Conservation (phyloP, 2,888 invertebrate genomes). For the Falcaria lacertinaria region DNA sequence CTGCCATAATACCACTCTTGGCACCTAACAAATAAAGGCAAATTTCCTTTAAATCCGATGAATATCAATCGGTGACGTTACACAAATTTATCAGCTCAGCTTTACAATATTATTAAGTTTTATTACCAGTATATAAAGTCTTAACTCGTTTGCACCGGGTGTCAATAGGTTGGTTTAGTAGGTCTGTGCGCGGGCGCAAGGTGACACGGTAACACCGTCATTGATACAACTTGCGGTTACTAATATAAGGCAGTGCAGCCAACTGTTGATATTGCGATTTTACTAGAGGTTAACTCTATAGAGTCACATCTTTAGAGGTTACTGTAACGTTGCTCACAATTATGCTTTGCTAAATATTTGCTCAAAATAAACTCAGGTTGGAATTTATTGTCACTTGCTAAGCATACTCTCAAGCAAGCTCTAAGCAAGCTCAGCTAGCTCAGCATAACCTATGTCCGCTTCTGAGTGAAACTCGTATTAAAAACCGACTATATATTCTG, state of each 20-base stretch:
- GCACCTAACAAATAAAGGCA: neutral
- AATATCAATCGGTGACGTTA: neutral
- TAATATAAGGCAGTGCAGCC: neutral
- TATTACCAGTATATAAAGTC: neutral
- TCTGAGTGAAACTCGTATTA: too few relatives aligned
- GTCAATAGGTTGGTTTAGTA: conserved; percentile 12
- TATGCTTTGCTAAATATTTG: too few relatives aligned
- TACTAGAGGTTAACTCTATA: too few relatives aligned
- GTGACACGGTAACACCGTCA: conserved; percentile 49
- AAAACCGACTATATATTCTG: too few relatives aligned
- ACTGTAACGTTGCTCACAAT: too few relatives aligned
- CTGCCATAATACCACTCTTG: neutral
- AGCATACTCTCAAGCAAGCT: too few relatives aligned
- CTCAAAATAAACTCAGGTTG: too few relatives aligned
- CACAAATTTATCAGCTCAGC: neutral
- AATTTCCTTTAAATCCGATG: neutral
- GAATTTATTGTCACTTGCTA: too few relatives aligned
- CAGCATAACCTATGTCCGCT: too few relatives aligned
- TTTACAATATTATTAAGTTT: neutral
- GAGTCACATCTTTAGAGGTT: too few relatives aligned
- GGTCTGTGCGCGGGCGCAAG: conserved; percentile 37
- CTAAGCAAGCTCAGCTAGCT: too few relatives aligned
- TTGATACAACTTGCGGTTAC: conserved; percentile 20
- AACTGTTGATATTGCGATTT: too few relatives aligned
- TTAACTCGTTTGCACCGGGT: neutral